Evolutionary conservation across 2,113 vertebrate genomes (phyloP), one percentile per base, ranked within the genome.

Genomic region (Scortum barcoo): DNA sequence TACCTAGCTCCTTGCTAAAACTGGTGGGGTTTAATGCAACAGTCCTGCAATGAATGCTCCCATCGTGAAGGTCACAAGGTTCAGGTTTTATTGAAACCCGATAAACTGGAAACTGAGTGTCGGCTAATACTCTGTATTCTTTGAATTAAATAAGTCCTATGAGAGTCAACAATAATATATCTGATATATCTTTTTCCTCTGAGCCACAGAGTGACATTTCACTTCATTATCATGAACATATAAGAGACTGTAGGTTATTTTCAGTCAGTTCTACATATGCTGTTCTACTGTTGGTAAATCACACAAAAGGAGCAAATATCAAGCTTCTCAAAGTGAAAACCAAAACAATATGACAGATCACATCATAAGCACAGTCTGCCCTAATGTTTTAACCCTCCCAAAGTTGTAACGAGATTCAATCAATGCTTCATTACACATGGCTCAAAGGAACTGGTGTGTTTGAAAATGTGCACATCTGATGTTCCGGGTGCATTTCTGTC

Each of bases 391-490:
- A 24, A 30, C 54, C 17, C 53, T 66, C 19, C 28, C 10, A 26
- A 26, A 69, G 40, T 22, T 73, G 17, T 19, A 17, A 19, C 17
- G 17, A 50, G 12, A 60, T 40, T 20, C 1, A 26, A 40, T 14
- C 12, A 65, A 28, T 44, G 65, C 78, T 58, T 44, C 30, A 66
- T 61, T 30, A 48, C 46, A n/a, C 42, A 17, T 53, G 44, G 54
- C 7, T 81, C n/a, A 57, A 61, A 76, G 73, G 17, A 61, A 4
- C 38, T 12, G 3, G 28, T 62, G 5, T 30, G 61, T 76, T 63
- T 60, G 24, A 79, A 79, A 85, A 83, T 50, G 67, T 76, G 33
- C 61, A 57, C 14, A 48, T 62, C 28, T 42, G 56, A 84, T 57
- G 50, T 65, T 46, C 81, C 30, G 54, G 58, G 28, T 54, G 48